Base-by-base conservation (phyloP, 2,888 invertebrate genomes). In the Agriopis aurantiaria region DNA sequence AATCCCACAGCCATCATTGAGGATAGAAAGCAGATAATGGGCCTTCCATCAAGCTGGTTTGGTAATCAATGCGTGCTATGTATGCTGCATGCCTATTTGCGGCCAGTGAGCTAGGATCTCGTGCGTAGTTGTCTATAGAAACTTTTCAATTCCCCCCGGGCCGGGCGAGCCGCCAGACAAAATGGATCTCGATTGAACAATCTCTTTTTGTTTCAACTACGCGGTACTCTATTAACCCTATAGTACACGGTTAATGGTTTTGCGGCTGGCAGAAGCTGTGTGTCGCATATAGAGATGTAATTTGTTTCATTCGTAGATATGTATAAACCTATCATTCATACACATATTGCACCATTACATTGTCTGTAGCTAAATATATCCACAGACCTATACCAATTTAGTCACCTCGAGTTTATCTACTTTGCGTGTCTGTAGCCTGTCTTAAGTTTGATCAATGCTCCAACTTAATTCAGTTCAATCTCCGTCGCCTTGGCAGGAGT, bases 141-240 rank as follows among this genome's bases (percentile, higher is more conserved):
- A 77, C 78, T 80, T 81, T 83, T 79, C 80, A 82, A 81, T 83
- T 75, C 66, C 55, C 65, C n/a, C n/a, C n/a, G n/a, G n/a, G n/a
- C n/a, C 56, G 75, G 78, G 77, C 76, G 75, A 41, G 41, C 66
- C 77, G 76, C 76, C 78, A 78, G 75, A 71, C 71, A 69, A 69
- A 76, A 74, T 76, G 69, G 63, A 67, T 73, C 71, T 73, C 68
- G 65, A 73, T 69, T 75, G 70, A 68, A 70, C 69, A 69, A 72
- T 71, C 64, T 73, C 72, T 73, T 76, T 77, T 75, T 72, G 68
- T 73, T 75, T 70, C 65, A 61, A 46, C 61, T 65, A 60, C 43
- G 51, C 23, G 14, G 33, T 48, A 52, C 56, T 61, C 51, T 65
- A 65, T 56, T 59, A 64, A 67, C 56, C 33, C 55, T 23, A 10